Conservation (phyloP, 2,888 invertebrate species). For the Peribatodes rhomboidaria region DNA sequence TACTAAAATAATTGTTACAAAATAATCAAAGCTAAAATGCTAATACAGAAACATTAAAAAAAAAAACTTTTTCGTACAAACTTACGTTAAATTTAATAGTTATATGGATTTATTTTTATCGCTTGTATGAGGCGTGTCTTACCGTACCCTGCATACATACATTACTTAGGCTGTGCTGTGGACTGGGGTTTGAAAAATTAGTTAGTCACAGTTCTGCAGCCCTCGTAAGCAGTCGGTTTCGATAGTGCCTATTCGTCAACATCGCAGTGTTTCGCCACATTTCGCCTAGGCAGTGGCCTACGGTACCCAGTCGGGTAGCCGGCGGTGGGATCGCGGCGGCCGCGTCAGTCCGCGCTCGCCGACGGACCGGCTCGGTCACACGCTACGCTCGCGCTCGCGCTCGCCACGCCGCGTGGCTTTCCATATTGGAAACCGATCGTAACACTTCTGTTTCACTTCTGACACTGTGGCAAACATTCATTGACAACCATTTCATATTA, state of each 20-base stretch:
- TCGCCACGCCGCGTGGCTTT: slow-evolving; percentile 56
- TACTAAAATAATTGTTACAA: no score
- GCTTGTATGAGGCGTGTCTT: no score
- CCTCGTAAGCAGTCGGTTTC: neutral
- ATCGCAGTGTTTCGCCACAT: slow-evolving; percentile 6
- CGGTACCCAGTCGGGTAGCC: no score
- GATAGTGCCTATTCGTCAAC: neutral
- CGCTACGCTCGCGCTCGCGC: slow-evolving; percentile 48
- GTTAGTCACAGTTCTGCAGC: neutral
- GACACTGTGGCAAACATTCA: slow-evolving; percentile 32
- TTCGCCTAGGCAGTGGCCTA: neutral
- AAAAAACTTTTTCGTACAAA: no score
- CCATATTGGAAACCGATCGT: slow-evolving; percentile 47
- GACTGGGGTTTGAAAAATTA: slow-evolving; percentile 10
- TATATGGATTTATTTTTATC: no score
- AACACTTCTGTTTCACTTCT: slow-evolving; percentile 31
- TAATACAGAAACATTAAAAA: no score
- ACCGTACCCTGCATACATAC: no score
- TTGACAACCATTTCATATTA: neutral
- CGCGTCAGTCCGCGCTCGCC: slow-evolving; percentile 58
- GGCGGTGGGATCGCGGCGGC: slow-evolving; percentile 8
- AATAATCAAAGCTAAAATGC: no score
- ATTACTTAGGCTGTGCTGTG: no score
- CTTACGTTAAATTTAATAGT: no score
- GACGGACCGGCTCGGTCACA: slow-evolving; percentile 48